A percentile compares a stretch with the other conserved stretches of the same genome.
Evolutionary conservation across 2,797 vertebrate species (phyloP).

Genomic region (Danio albolineatus): DNA sequence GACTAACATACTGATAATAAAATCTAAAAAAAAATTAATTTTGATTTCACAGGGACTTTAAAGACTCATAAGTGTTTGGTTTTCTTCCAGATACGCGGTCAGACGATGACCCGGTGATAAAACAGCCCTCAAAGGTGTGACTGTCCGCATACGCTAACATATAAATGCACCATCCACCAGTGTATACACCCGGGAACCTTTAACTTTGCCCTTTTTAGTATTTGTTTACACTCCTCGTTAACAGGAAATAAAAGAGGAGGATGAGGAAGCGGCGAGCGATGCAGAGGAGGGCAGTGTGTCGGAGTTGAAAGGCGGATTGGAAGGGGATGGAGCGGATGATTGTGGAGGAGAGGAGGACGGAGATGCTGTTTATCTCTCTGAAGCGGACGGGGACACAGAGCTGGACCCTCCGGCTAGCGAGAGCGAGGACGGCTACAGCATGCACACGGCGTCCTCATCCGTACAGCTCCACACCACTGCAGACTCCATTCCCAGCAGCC

Average conservation of each 20-base stretch:
- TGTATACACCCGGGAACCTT: neutral
- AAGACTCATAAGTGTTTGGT: slow-evolving; percentile 10
- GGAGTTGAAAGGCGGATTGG: slow-evolving; percentile 82
- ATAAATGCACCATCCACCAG: slow-evolving; percentile 7
- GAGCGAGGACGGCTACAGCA: slow-evolving; percentile 95
- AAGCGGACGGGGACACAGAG: slow-evolving; percentile 90
- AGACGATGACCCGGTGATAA: slow-evolving; percentile 69
- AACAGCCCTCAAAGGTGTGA: slow-evolving; percentile 74
- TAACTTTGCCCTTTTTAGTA: slow-evolving; percentile 20
- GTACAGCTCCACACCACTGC: slow-evolving; percentile 90
- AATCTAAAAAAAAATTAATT: no score
- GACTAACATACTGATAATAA: no score
- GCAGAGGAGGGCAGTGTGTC: slow-evolving; percentile 79
- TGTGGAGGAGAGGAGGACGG: slow-evolving; percentile 85
- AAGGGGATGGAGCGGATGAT: slow-evolving; percentile 81
- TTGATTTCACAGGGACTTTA: no score
- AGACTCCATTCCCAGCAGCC: slow-evolving; percentile 97
- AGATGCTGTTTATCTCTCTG: slow-evolving; percentile 88
- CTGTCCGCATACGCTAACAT: slow-evolving; percentile 67
- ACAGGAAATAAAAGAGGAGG: slow-evolving; percentile 83
- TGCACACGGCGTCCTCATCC: slow-evolving; percentile 90
- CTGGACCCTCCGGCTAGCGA: slow-evolving; percentile 92
- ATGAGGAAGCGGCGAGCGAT: slow-evolving; percentile 83
- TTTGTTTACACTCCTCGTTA: slow-evolving; percentile 66
- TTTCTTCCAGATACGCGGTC: slow-evolving; percentile 63